Evolutionary conservation across 2,888 invertebrate genomes (phyloP).

Genomic region (Cheilosia vulpina): DNA sequence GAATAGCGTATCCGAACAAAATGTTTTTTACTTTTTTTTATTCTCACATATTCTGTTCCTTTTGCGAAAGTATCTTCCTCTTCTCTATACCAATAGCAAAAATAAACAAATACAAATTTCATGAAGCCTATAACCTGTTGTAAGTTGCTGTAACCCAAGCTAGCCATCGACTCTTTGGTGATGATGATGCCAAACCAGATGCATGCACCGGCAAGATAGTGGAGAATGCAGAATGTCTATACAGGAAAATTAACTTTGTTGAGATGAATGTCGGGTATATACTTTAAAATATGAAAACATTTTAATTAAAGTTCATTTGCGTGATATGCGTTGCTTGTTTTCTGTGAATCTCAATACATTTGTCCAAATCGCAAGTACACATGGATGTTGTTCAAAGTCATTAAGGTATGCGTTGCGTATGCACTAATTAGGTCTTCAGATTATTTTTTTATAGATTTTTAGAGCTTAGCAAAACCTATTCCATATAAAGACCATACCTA

Average conservation of each 20-base stretch:
- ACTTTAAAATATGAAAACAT: constrained; percentile 19
- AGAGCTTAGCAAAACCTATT: too few species aligned
- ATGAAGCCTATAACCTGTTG: constrained; percentile 48
- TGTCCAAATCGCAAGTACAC: not conserved
- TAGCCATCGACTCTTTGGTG: constrained; percentile 39
- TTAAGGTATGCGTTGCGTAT: too few species aligned
- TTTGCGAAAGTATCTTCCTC: constrained; percentile 44
- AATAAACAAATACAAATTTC: constrained; percentile 9
- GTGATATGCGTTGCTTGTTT: not conserved
- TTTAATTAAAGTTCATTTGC: not conserved
- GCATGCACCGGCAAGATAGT: constrained; percentile 25
- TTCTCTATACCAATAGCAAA: constrained; percentile 16
- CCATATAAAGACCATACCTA: too few species aligned
- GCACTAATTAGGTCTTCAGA: too few species aligned
- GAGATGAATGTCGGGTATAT: constrained; percentile 24
- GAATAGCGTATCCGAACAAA: constrained; percentile 12
- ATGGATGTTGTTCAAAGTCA: too few species aligned
- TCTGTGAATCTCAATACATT: not conserved
- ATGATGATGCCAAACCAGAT: constrained; percentile 55
- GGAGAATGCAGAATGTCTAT: constrained; percentile 29
- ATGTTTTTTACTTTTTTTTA: constrained; percentile 14
- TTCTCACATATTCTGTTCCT: constrained; percentile 26
- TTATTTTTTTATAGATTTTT: too few species aligned
- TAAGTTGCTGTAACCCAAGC: constrained; percentile 38
- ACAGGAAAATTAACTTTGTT: constrained; percentile 12